These are phyloP conservation scores for Pseudotriccus pelzelni DNA, from an alignment of 2,797 vertebrate species.

Conservation along the genomic window DNA sequence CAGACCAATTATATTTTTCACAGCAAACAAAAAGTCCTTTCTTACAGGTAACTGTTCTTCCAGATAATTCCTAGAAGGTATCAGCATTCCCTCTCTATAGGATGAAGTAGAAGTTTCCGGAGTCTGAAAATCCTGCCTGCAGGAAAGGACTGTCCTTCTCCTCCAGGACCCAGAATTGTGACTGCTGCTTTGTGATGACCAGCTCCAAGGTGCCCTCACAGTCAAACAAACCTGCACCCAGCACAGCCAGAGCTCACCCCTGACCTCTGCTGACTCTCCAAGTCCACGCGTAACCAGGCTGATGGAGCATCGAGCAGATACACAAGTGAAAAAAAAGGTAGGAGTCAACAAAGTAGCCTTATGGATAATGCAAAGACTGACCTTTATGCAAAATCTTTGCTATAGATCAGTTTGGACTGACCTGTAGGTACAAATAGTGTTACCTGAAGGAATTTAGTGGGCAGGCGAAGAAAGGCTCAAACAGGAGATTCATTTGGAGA, in stretches of 20 bases:
- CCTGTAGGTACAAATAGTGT: neutral
- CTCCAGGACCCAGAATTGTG: neutral
- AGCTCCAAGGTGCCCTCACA: rapidly evolving
- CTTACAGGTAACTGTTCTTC: neutral
- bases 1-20: neutral
- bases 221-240: neutral
- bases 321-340: neutral
- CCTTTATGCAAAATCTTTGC: neutral
- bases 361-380: neutral
- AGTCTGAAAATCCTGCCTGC: neutral
- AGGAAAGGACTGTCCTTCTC: neutral
- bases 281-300: rapidly evolving
- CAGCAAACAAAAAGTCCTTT: neutral
- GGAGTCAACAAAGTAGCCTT: neutral
- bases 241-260: neutral
- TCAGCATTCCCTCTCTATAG: neutral
- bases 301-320: neutral
- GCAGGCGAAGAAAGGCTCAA: neutral
- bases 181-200: neutral
- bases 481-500: neutral
- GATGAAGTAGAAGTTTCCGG: neutral
- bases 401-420: neutral
- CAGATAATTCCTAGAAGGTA: neutral
- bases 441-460: neutral
- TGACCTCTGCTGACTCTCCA: neutral